These are phyloP conservation scores for Zelostemma sp. DNA, from an alignment of 1,140 invertebrate genomes.

Conservation along the genomic window DNA sequence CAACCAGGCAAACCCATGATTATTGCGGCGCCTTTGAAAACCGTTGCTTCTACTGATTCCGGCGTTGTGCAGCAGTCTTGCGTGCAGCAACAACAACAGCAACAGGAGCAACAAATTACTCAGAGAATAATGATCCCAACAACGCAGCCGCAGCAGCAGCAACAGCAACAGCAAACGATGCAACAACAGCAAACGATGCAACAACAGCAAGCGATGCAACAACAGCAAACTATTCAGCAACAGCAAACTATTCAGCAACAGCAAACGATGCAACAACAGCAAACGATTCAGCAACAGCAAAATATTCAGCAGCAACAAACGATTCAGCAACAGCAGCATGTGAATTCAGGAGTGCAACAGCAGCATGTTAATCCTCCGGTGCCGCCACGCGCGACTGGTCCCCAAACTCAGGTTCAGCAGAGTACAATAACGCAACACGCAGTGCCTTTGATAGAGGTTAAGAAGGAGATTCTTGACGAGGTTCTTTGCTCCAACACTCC, in stretches of 20 bases:
- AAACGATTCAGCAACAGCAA: slow-evolving; percentile 17
- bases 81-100: slow-evolving; percentile 47
- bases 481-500: slow-evolving; percentile 58
- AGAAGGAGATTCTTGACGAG: slow-evolving; percentile 68
- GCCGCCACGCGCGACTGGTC: slow-evolving; percentile 51
- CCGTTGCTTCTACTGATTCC: not conserved
- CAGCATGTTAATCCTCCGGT: slow-evolving; percentile 51
- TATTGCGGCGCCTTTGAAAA: not conserved
- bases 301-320: slow-evolving; percentile 39
- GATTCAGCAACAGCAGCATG: slow-evolving; percentile 23
- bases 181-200: slow-evolving; percentile 34
- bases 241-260: slow-evolving; percentile 36
- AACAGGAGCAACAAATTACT: slow-evolving; percentile 3
- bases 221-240: slow-evolving; percentile 29
- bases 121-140: slow-evolving; percentile 14
- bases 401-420: slow-evolving; percentile 59
- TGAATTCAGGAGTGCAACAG: slow-evolving; percentile 40
- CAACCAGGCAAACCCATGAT: not conserved
- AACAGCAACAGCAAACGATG: slow-evolving; percentile 36
- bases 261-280: slow-evolving; percentile 42
- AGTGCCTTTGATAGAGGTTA: slow-evolving; percentile 69
- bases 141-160: slow-evolving; percentile 34
- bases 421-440: slow-evolving; percentile 59
- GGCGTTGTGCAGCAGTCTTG: not conserved
- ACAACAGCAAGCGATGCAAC: slow-evolving; percentile 21